Base-by-base conservation (phyloP, 1,140 invertebrate genomes). In the Drosophila littoralis region DNA sequence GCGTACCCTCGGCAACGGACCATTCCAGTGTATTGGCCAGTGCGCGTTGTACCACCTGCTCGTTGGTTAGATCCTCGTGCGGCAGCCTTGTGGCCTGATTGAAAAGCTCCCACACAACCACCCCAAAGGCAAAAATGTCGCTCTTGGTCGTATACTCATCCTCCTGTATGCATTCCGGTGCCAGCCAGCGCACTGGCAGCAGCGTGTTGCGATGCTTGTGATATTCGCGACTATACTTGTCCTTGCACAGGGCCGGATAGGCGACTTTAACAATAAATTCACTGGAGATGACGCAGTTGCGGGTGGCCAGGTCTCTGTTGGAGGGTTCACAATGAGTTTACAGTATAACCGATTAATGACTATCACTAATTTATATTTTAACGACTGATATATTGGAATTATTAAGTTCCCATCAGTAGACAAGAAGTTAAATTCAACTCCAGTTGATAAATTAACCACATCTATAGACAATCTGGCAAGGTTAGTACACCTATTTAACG, bases 141-240 rank as follows among this genome's bases (percentile, higher is more conserved):
- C 97, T 98, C 91, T 98, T 98, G 5, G 96, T 97, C 0, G 97
- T 98, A 91, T 96, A 98, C 75, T 98, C 97, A 75, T 98, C 97
- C 92, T 98, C 97, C 70, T 96, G 94, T 1, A 97, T 96, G 1
- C 97, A 97, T 92, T 99, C 98, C 15, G 95, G 95, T 0, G 98
- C 96, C 83, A 98, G 88, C 98, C 98, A 98, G 71, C 98, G 94
- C 9, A 98, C 91, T 0, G 97, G 97, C 22, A 97, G 92, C 75
- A 97, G 95, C 91, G 96, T 95, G 84, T 97, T 97, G 38, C 95
- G 94, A 77, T 96, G 94, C 76, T 96, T 96, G 74, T 94, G 96
- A 92, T 98, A 98, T 89, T 98, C 97, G 64, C 95, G 95, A 40
- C 96, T 95, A 88, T 98, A 97, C 0, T 97, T 96, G 75, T 98